Base-by-base conservation (phyloP, 2,888 invertebrate species). In the Andrena chrysosceles region DNA sequence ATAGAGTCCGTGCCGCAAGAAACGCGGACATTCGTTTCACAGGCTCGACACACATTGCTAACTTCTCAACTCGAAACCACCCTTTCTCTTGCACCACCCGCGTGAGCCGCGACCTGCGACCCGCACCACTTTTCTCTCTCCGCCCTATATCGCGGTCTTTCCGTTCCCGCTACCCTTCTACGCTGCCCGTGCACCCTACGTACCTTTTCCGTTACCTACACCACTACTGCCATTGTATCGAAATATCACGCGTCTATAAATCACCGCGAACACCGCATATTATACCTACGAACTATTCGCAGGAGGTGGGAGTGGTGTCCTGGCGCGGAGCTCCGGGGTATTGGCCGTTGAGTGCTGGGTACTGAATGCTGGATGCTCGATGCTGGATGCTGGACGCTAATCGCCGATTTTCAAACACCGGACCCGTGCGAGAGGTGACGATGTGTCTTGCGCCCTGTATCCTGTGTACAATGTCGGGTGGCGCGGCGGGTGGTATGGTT, bases 171-270 rank as follows among this genome's bases (percentile, higher is more conserved):
- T 64, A 48, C 8, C 35, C 60, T 42, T 0, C n/a, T 35, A 48
- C 35, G 20, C n/a, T 72, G 33, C 23, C 74, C 77, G 52, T 52
- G 74, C 75, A 66, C 71, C 48, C 72, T 54, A 73, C 74, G 60
- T 54, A 82, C 73, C 83, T 77, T 77, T 73, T 42, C 70, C 77
- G 52, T 68, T 42, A 33, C 69, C 83, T 68, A 66, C 85, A 74
- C 87, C 82, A 52, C 79, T 42, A 29, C 85, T 85, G 83, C 87
- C 88, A 91, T 91, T 91, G 90, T 92, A 91, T 91, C 91, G 90
- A 91, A 91, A 92, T 91, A 91, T 91, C 90, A 90, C 89, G 87
- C 87, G 78, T 84, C 87, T 88, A 91, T 92, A 92, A 93, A 92
- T 93, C 92, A 92, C 85, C 85, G 72, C 77, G 85, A 87, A 88